These are phyloP conservation scores for Heliopora coerulea DNA, from an alignment of 92 coral and sea anemone genomes.

Conservation along the genomic window DNA sequence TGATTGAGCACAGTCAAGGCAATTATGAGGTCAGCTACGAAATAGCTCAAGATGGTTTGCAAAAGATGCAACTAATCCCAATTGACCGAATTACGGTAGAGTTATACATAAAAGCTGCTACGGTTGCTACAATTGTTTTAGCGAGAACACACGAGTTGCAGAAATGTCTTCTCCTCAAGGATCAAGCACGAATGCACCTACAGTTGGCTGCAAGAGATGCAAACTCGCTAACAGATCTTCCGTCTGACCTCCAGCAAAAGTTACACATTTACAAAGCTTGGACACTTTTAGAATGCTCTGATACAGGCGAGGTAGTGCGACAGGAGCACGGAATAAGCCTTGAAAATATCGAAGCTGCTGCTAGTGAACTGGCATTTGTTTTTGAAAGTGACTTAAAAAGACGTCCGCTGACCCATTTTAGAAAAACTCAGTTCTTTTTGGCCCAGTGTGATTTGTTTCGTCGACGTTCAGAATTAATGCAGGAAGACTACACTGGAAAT, in stretches of 20 bases:
- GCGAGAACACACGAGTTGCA: background rate
- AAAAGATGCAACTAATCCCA: conserved; percentile 27
- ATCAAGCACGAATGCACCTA: background rate
- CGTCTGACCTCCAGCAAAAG: background rate
- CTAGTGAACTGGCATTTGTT: background rate
- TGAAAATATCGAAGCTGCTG: background rate
- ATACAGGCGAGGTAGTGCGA: background rate
- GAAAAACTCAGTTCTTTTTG: background rate
- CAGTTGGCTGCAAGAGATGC: background rate
- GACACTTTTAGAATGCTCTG: background rate
- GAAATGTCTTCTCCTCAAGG: background rate
- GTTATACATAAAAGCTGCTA: conserved; percentile 46
- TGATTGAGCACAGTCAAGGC: conserved; percentile 43
- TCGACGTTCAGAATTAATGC: background rate
- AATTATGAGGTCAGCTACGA: conserved; percentile 38
- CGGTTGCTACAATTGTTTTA: conserved; percentile 37
- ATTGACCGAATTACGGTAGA: conserved; percentile 33
- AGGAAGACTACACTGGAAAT: background rate
- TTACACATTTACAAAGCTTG: background rate
- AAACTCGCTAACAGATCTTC: background rate
- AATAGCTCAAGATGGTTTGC: conserved; percentile 23
- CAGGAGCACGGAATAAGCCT: background rate
- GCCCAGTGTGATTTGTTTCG: background rate
- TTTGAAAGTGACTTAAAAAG: background rate
- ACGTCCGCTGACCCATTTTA: background rate